These are phyloP conservation scores for Oreortyx pictus DNA, from an alignment of 2,797 vertebrate genomes.

Conservation along the genomic window DNA sequence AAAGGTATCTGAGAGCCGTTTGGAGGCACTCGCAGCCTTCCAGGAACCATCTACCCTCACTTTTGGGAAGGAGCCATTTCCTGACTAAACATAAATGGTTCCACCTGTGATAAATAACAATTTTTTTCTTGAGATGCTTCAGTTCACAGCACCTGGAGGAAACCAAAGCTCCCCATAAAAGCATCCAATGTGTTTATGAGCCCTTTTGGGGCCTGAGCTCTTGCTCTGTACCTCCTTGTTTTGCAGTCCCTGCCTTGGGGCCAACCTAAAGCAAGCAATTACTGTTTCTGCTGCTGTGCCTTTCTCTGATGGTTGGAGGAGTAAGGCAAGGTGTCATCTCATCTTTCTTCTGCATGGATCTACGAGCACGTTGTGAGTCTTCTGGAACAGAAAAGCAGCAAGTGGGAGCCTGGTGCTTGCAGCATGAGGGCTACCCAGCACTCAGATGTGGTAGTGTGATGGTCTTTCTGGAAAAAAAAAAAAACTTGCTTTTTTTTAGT, in stretches of 20 bases:
- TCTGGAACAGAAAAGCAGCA: neutral
- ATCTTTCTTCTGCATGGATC: neutral
- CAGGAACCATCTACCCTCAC: neutral
- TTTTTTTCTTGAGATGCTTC: neutral
- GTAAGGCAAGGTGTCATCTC: neutral
- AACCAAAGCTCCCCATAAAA: neutral
- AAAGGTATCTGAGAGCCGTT: neutral
- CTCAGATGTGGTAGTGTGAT: neutral
- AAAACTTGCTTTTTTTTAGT: accelerated
- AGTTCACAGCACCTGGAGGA: neutral
- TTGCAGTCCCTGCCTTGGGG: neutral
- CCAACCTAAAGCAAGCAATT: neutral
- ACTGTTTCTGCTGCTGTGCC: neutral
- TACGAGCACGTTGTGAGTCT: neutral
- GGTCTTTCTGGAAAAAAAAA: neutral
- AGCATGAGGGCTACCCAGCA: neutral
- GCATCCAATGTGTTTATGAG: accelerated
- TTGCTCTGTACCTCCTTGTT: neutral
- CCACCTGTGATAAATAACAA: neutral
- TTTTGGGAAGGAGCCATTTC: neutral
- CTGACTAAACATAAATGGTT: neutral
- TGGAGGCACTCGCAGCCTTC: neutral
- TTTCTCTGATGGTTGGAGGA: neutral
- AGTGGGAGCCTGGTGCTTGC: neutral
- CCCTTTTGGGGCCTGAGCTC: neutral